Conservation (phyloP, 2,113 vertebrate species). For the Oryzias celebensis region DNA sequence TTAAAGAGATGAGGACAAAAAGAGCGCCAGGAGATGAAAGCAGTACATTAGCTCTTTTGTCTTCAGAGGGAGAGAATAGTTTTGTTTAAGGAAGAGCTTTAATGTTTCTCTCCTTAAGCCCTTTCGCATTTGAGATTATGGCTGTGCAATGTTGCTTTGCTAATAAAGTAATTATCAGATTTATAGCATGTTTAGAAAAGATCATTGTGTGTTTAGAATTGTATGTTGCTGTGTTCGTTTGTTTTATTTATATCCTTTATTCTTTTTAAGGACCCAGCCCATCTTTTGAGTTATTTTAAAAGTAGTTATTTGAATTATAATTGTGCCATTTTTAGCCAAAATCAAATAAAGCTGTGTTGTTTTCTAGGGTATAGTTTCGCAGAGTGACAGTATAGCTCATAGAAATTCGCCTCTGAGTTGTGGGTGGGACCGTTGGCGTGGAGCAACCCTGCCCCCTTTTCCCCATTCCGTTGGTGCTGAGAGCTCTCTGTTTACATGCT, state of each 20-base stretch:
- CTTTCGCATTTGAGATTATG: slow-evolving; percentile 36
- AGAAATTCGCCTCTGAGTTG: too few relatives aligned
- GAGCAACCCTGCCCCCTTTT: too few relatives aligned
- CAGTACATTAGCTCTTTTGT: slow-evolving; percentile 19
- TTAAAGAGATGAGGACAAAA: slow-evolving; percentile 6
- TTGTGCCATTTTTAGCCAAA: too few relatives aligned
- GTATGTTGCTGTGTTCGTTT: neutral
- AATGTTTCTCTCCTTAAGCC: slow-evolving; percentile 29
- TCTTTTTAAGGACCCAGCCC: neutral
- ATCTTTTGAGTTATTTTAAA: too few relatives aligned
- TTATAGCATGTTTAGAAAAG: slow-evolving; percentile 13
- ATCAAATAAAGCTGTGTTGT: too few relatives aligned
- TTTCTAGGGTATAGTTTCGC: too few relatives aligned
- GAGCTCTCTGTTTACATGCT: too few relatives aligned
- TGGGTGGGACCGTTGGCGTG: too few relatives aligned
- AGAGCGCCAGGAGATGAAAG: slow-evolving; percentile 5
- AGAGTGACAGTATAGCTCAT: too few relatives aligned
- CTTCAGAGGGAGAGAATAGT: slow-evolving; percentile 16
- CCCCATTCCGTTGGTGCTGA: too few relatives aligned
- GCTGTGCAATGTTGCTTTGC: slow-evolving; percentile 35
- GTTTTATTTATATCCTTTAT: neutral
- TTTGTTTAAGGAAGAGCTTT: slow-evolving; percentile 6
- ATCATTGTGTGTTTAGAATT: slow-evolving; percentile 11
- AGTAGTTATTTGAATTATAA: too few relatives aligned
- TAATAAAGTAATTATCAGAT: slow-evolving; percentile 39